Conservation (phyloP, 2,113 vertebrate genomes). For the Bostrychus sinensis region DNA sequence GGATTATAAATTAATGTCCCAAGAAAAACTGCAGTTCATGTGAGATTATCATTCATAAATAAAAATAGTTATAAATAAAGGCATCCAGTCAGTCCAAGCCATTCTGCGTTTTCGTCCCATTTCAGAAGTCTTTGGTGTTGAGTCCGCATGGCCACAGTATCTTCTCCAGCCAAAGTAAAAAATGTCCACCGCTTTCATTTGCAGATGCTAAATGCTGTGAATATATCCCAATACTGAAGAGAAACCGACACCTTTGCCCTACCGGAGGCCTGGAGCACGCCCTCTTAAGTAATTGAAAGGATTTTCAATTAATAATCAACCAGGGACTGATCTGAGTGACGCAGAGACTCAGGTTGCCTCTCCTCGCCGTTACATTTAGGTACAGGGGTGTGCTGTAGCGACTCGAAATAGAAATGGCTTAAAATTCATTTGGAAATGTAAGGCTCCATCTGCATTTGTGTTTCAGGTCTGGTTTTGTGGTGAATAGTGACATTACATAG, state of each 20-base stretch:
- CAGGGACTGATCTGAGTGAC: constrained; percentile 19
- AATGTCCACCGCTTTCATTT: neutral
- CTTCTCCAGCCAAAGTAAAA: constrained; percentile 3
- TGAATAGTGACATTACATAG: neutral
- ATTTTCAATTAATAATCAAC: constrained; percentile 66
- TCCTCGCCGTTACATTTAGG: neutral
- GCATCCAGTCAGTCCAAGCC: neutral
- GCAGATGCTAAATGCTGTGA: constrained; percentile 3
- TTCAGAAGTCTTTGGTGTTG: constrained; percentile 18
- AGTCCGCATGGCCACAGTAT: constrained; percentile 4
- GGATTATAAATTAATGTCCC: constrained; percentile 18
- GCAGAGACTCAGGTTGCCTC: constrained; percentile 36
- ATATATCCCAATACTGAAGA: constrained; percentile 1
- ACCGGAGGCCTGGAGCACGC: constrained; percentile 4
- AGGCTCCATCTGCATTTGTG: constrained; percentile 2
- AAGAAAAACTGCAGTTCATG: constrained; percentile 9
- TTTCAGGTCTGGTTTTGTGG: no score
- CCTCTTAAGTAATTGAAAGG: constrained; percentile 49
- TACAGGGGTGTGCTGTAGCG: neutral
- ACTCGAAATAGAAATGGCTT: constrained; percentile 7
- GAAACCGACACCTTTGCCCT: constrained; percentile 30
- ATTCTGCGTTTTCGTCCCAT: constrained; percentile 8
- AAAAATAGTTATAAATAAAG: constrained; percentile 34
- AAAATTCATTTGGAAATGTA: neutral
- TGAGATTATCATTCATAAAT: constrained; percentile 53